A percentile compares a stretch with the other conserved stretches of the same genome.
These are phyloP conservation scores for Bungarus multicinctus DNA, from an alignment of 2,113 vertebrate genomes.

Conservation along the genomic window DNA sequence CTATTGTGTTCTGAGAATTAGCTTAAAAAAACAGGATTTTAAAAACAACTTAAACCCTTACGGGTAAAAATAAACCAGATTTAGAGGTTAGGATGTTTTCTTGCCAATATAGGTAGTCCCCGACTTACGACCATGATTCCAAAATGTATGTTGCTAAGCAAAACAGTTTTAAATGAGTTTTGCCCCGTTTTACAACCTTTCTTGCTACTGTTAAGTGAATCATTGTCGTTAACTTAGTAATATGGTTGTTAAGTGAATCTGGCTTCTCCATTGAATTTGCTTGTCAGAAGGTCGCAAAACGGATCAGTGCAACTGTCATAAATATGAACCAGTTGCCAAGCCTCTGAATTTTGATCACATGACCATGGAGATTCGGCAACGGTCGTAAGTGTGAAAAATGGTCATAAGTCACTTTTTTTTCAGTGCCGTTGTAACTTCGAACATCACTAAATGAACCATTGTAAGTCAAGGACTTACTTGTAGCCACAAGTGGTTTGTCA, in stretches of 20 bases:
- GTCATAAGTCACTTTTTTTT: not conserved
- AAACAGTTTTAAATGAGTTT: not conserved
- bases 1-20: not conserved
- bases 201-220: too few relatives aligned
- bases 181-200: not conserved
- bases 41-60: not conserved
- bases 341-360: not conserved
- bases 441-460: not conserved
- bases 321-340: not conserved
- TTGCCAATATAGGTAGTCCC: not conserved
- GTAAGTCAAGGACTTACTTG: not conserved
- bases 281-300: not conserved
- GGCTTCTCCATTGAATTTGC: not conserved
- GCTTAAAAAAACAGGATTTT: not conserved
- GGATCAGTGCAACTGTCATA: not conserved
- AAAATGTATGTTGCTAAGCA: not conserved
- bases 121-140: not conserved
- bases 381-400: not conserved
- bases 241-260: not conserved
- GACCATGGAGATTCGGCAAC: not conserved
- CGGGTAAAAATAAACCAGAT: not conserved
- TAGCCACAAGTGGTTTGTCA: not conserved
- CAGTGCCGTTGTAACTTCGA: not conserved
- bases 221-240: not conserved
- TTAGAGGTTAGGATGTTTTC: not conserved